Evolutionary conservation across 2,113 vertebrate genomes (phyloP), one percentile per base, ranked within the genome.

Genomic region (Ciconia maguari): DNA sequence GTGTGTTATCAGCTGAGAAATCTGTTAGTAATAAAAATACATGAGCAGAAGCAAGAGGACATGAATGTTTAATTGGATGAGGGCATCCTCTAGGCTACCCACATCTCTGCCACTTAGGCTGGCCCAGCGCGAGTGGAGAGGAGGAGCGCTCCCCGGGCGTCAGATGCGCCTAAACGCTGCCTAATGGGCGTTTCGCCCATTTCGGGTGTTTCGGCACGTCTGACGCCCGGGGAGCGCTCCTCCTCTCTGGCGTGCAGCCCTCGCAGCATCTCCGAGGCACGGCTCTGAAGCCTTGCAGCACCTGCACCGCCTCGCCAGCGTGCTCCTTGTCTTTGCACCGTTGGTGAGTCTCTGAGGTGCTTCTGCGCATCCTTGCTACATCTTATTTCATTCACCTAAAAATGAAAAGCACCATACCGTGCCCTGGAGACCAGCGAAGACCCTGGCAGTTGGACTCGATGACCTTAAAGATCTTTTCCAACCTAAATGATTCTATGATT

Each of bases 1-100:
- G 48, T 69, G 69, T 76, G 54, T 84, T 97, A 95, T 71, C 96
- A 97, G 91, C 90, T 77, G 54, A 79, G 96, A 96, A 96, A 93
- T 90, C 84, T 95, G 93, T 77, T 87, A 75, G 87, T 62, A 79
- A 96, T 94, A 94, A 94, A 96, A 95, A 81, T 78, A 92, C 93
- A 96, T 34, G 84, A 51, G 82, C 80, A 94, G 76, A 87, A 97
- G 94, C 89, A 95, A 95, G 80, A 77, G 75, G 78, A 51, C 74
- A 64, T 94, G 92, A 96, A 94, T 93, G 94, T 96, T 97, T 97
- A 81, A 96, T 54, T 38, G 85, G 49, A 55, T 6, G 4, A 69
- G 75, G 77, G 64, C 78, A 71, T 93, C 68, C 79, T 89, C 18
- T 19, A 60, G 51, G 66, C 83, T 49, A 65, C 38, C 71, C 36